These are phyloP conservation scores for Amblyopsis hoosieri DNA, from an alignment of 2,797 vertebrate species.

Conservation along the genomic window DNA sequence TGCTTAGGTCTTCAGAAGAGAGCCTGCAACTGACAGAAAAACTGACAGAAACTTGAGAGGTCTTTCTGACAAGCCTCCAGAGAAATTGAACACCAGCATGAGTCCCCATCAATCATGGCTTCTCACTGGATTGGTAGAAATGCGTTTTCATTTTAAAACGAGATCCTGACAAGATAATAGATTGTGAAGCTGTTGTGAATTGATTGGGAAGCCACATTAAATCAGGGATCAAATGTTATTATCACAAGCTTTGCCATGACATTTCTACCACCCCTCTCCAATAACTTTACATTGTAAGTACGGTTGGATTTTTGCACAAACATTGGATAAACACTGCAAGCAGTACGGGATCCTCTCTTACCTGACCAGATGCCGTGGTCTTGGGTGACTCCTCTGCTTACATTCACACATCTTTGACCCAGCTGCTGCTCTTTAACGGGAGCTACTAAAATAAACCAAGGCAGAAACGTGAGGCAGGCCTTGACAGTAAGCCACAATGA, in stretches of 20 bases:
- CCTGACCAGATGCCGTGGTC: conserved; percentile 3
- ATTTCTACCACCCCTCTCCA: conserved; percentile 5
- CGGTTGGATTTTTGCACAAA: neutral
- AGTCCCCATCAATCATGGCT: conserved; percentile 64
- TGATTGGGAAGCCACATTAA: conserved; percentile 30
- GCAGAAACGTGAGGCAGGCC: neutral
- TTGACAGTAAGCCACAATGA: neutral
- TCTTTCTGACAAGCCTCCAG: conserved; percentile 58
- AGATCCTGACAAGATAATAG: conserved; percentile 67
- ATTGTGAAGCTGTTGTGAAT: conserved; percentile 52
- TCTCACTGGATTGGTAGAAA: conserved; percentile 27
- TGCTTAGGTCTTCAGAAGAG: conserved; percentile 25
- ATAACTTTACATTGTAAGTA: too few relatives aligned
- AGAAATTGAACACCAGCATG: conserved; percentile 51
- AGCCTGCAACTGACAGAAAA: conserved; percentile 10
- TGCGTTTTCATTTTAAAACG: conserved; percentile 16
- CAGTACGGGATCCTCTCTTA: neutral
- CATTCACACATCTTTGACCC: conserved; percentile 26
- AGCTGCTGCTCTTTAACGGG: conserved; percentile 27
- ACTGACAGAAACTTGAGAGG: conserved; percentile 59
- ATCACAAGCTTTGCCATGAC: neutral
- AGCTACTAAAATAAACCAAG: conserved; percentile 15
- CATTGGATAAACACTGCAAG: conserved; percentile 9
- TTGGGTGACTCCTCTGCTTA: conserved; percentile 3
- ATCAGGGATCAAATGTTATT: conserved; percentile 28